Percentiles rank a stretch among this genome's conserved stretches.
phyloP scores from a whole-genome alignment of 2,797 vertebrate genomes.

The Gadopsis bispinosus region DNA sequence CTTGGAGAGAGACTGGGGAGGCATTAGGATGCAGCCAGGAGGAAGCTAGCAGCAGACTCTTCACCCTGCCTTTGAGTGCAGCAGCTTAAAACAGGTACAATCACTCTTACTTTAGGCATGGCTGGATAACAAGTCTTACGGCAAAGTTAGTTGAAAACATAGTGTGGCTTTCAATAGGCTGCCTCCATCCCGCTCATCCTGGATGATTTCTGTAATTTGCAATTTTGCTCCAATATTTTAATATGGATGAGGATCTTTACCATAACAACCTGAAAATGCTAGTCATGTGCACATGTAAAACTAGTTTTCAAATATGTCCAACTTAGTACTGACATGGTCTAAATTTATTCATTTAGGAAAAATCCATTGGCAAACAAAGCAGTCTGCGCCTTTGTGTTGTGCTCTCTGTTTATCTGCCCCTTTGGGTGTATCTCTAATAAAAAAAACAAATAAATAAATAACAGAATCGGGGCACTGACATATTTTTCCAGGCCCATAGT shows the following conservation, averaged over 20 bases:
- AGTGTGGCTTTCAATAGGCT: background rate
- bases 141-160: background rate
- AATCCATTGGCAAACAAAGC: background rate
- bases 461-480: background rate
- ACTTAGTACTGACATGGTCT: background rate
- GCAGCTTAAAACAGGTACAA: background rate
- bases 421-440: background rate
- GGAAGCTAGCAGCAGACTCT: background rate
- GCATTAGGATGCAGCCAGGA: background rate
- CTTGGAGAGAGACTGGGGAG: background rate
- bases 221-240: background rate
- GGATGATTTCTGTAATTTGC: background rate
- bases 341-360: background rate
- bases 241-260: background rate
- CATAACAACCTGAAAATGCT: background rate
- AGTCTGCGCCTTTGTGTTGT: background rate
- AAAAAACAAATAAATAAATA: constrained; percentile 28
- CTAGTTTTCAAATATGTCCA: background rate
- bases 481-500: constrained; percentile 17
- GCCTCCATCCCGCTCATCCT: background rate
- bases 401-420: background rate
- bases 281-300: background rate
- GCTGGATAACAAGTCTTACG: background rate
- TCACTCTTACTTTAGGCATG: background rate
- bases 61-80: background rate